Base-by-base conservation (phyloP, 2,888 invertebrate genomes). In the Spisula solida region DNA sequence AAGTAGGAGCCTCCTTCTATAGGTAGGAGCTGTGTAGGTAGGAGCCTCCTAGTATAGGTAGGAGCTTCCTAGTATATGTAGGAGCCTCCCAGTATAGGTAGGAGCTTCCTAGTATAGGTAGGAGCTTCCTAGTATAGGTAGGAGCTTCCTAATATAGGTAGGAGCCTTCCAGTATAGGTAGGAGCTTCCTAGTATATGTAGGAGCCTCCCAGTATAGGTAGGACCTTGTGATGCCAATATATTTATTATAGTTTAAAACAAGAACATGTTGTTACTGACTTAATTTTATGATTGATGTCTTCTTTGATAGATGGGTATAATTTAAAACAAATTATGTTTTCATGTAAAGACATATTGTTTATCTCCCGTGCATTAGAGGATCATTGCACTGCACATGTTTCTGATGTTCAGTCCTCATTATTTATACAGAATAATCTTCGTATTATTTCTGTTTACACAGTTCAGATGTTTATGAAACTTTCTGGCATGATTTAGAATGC, bases 251-350 rank as follows among this genome's bases (percentile, higher is more conserved):
- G 20, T 66, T 25, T 25, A n/a, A 66, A 66, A 66, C 60, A 10
- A 66, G n/a, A n/a, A 25, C 10, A 25, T 25, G n/a, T 25, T 16
- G 12, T 4, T 8, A 51, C 51, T 51, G 51, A 51, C 14, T 5
- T 10, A n/a, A 66, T 25, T 66, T 6, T 10, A 66, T 66, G 60
- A 66, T 25, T 66, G n/a, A 60, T 60, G 20, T 20, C 18, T n/a
- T 60, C 51, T 20, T 10, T 25, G 25, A 66, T 25, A 25, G 60
- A 25, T 66, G 60, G 2, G 60, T 10, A 25, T 75, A 31, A 75
- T 75, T 34, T 75, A 75, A 75, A 75, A 75, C 75, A 75, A 31
- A 75, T 75, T 75, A 1, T 31, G 34, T 75, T 75, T 75, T 31
- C 75, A 31, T 75, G 34, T 31, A 16, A 12, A 34, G 18, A 31